Conservation (phyloP, 2,113 vertebrate genomes). For the Prolemur simus region DNA sequence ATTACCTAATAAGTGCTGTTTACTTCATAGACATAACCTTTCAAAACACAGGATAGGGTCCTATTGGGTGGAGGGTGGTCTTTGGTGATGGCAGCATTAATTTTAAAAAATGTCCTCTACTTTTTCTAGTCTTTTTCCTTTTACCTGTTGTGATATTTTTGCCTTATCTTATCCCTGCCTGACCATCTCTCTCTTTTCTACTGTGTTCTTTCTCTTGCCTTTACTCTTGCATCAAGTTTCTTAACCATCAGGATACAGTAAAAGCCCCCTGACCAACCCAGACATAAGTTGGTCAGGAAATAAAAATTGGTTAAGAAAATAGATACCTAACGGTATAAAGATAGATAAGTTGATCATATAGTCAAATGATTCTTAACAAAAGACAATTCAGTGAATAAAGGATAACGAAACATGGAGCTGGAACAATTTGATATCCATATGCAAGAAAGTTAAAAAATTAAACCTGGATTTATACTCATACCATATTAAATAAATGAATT, state of each 20-base stretch:
- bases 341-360: background rate
- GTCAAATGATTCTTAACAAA: background rate
- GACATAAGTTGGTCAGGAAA: background rate
- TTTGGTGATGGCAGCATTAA: background rate
- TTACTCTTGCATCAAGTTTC: background rate
- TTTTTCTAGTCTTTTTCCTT: background rate
- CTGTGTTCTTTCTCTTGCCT: background rate
- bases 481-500: background rate
- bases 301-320: background rate
- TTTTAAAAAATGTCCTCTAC: background rate
- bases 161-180: background rate
- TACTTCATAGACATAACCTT: constrained; percentile 18
- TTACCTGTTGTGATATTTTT: background rate
- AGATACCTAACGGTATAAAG: background rate
- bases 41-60: background rate
- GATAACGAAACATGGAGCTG: background rate
- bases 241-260: background rate
- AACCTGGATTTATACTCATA: background rate
- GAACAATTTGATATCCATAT: background rate
- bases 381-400: background rate
- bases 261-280: background rate
- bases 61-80: background rate
- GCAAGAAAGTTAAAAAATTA: background rate
- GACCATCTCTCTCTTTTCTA: background rate
- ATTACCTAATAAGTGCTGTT: background rate